These are phyloP conservation scores for Pavo muticus DNA, from an alignment of 2,113 vertebrate genomes.

Conservation along the genomic window DNA sequence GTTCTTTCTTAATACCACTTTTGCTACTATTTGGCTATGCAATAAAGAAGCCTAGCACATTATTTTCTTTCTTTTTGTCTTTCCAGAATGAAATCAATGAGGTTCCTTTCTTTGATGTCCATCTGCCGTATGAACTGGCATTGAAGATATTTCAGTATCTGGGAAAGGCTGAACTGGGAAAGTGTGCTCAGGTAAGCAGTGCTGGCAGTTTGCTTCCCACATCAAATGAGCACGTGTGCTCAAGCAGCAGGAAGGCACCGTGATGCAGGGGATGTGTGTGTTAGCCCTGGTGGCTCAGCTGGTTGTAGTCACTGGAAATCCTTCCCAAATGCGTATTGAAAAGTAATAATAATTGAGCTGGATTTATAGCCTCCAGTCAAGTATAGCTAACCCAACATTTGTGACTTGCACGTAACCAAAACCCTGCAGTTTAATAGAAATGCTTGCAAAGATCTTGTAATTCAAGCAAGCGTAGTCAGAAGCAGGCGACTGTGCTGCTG, in stretches of 20 bases:
- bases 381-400: background rate
- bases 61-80: background rate
- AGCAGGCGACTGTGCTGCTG: background rate
- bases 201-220: background rate
- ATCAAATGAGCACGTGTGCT: background rate
- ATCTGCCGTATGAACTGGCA: constrained; percentile 94
- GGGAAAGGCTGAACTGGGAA: constrained; percentile 85
- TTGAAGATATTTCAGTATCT: constrained; percentile 93
- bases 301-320: constrained; percentile 7
- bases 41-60: background rate
- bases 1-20: background rate
- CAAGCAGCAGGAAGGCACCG: background rate
- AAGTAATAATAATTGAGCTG: constrained; percentile 8
- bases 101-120: constrained; percentile 95
- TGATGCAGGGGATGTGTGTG: background rate
- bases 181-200: constrained; percentile 92
- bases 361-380: constrained; percentile 16
- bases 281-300: background rate
- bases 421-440: background rate
- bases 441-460: background rate
- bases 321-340: constrained; percentile 47
- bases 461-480: background rate
- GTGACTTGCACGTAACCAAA: background rate
- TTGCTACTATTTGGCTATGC: background rate
- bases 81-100: constrained; percentile 95